These are phyloP conservation scores for Brachyopa scutellaris DNA, from an alignment of 2,888 invertebrate species.

Conservation along the genomic window DNA sequence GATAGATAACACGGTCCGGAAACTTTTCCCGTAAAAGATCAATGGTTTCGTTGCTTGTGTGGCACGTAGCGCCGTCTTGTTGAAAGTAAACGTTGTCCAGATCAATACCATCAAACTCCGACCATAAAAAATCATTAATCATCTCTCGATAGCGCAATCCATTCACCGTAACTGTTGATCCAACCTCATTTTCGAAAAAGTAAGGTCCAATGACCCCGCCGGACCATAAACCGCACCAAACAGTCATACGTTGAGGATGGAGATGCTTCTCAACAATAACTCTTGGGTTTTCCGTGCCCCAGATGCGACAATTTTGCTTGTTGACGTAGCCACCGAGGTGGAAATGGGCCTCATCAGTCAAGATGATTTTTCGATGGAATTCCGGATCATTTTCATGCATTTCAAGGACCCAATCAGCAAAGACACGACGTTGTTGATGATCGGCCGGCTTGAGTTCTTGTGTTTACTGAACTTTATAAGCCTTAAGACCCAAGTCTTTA, in stretches of 20 bases:
- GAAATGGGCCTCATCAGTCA: not conserved
- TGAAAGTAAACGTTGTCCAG: conserved; percentile 10
- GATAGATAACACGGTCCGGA: not conserved
- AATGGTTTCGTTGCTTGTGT: not conserved
- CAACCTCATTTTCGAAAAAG: conserved; percentile 3
- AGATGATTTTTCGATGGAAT: not conserved
- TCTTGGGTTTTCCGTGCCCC: too few species aligned
- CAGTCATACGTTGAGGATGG: too few species aligned
- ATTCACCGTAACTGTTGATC: not conserved
- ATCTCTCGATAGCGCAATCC: not conserved
- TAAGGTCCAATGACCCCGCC: not conserved
- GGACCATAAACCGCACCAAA: too few species aligned
- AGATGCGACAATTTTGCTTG: too few species aligned
- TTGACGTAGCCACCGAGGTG: too few species aligned
- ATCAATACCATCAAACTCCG: conserved; percentile 3
- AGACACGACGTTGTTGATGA: too few species aligned
- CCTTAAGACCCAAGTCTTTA: too few species aligned
- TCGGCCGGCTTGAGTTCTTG: too few species aligned
- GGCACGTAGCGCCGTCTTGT: conserved; percentile 30
- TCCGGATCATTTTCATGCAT: not conserved
- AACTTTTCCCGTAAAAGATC: not conserved
- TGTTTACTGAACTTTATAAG: too few species aligned
- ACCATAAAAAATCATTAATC: not conserved
- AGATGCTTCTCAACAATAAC: too few species aligned
- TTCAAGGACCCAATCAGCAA: not conserved